A percentile compares a stretch with the other conserved stretches of the same genome.
Conservation (phyloP, 2,888 invertebrate species). For the Sarcophaga variegata region DNA sequence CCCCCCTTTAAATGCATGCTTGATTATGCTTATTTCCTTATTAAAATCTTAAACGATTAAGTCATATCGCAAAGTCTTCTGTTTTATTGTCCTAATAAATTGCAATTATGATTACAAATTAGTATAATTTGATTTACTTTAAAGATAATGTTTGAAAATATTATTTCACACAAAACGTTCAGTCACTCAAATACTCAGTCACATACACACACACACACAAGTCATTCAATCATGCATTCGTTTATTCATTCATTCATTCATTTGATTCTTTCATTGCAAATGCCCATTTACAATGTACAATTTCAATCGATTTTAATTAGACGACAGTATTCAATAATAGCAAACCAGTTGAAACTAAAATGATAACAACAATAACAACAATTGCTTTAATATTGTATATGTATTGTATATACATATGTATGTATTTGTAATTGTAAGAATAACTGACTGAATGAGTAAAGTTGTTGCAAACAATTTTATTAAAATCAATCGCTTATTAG, state of each 20-base stretch:
- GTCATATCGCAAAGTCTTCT: constrained; percentile 29
- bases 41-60: constrained; percentile 4
- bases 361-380: not conserved
- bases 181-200: not conserved
- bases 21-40: not conserved
- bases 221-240: too few species aligned
- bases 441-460: too few species aligned
- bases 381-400: not conserved
- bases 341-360: not conserved
- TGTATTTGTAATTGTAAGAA: too few species aligned
- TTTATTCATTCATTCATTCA: too few species aligned
- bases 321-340: constrained; percentile 8
- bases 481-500: constrained; percentile 18
- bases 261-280: too few species aligned
- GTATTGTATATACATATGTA: too few species aligned
- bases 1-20: not conserved
- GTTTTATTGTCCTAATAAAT: constrained; percentile 59
- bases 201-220: too few species aligned
- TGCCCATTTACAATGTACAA: too few species aligned
- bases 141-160: constrained; percentile 31
- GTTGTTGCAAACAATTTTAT: too few species aligned
- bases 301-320: constrained; percentile 22
- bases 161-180: constrained; percentile 22
- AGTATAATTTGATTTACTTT: constrained; percentile 54
- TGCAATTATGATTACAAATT: constrained; percentile 62